phyloP scores from a whole-genome alignment of 2,797 vertebrate genomes.

The Lutjanus campechanus region DNA sequence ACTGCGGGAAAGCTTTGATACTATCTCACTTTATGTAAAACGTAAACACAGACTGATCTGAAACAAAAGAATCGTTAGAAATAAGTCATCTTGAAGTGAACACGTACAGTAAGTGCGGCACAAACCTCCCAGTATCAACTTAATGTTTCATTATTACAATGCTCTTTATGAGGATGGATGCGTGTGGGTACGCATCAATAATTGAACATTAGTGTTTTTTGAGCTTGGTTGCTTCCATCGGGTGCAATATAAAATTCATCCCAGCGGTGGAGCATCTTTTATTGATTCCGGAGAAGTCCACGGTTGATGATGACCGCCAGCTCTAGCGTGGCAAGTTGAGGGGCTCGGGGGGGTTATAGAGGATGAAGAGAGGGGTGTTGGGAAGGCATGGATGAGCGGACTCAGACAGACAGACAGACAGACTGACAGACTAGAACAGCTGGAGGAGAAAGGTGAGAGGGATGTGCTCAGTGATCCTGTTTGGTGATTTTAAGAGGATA shows the following conservation, averaged over 20 bases:
- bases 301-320: constrained; percentile 47
- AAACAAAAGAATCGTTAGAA: not conserved
- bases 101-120: not conserved
- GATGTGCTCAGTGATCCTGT: constrained; percentile 57
- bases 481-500: constrained; percentile 70
- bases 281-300: constrained; percentile 58
- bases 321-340: constrained; percentile 23
- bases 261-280: constrained; percentile 54
- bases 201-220: constrained; percentile 52
- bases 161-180: constrained; percentile 33
- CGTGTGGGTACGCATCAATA: constrained; percentile 46
- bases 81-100: constrained; percentile 7
- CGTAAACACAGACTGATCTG: not conserved
- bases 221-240: constrained; percentile 45
- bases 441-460: constrained; percentile 54
- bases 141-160: constrained; percentile 53
- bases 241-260: constrained; percentile 51
- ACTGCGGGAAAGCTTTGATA: not conserved
- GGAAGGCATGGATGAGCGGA: constrained; percentile 46
- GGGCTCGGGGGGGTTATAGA: constrained; percentile 8
- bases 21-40: not conserved
- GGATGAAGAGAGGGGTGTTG: constrained; percentile 30
- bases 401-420: constrained; percentile 14
- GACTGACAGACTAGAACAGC: constrained; percentile 45
- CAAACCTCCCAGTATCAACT: constrained; percentile 11